Evolutionary conservation across 2,797 vertebrate species (phyloP).

Genomic region (Hafferia zeledoni): DNA sequence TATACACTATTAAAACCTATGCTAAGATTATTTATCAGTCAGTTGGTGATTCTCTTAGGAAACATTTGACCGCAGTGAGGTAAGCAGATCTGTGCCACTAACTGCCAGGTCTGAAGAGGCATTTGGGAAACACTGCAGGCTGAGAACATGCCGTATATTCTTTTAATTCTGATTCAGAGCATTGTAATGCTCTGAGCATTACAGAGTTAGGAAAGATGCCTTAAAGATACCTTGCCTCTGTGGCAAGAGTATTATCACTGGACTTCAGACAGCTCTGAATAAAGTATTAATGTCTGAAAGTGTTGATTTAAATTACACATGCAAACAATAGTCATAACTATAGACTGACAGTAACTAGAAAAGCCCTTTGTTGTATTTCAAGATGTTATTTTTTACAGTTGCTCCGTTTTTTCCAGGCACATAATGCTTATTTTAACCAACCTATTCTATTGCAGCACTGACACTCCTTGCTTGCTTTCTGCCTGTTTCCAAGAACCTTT

Average conservation of each 20-base stretch:
- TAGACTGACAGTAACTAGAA: neutral
- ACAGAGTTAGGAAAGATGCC: neutral
- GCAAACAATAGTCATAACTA: neutral
- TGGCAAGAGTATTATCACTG: neutral
- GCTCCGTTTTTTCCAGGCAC: neutral
- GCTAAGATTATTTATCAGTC: neutral
- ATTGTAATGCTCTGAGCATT: neutral
- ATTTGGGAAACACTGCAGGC: neutral
- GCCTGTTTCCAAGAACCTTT: neutral
- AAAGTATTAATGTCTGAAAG: neutral
- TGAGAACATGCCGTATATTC: accelerated
- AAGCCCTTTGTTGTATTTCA: neutral
- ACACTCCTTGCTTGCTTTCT: neutral
- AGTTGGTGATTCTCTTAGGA: neutral
- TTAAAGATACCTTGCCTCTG: neutral
- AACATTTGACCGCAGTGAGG: neutral
- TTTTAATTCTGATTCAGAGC: neutral
- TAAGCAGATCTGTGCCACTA: neutral
- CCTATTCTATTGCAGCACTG: neutral
- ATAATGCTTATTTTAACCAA: neutral
- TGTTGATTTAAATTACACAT: neutral
- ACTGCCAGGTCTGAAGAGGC: neutral
- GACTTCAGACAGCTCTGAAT: neutral
- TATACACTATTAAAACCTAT: neutral
- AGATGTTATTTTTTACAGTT: neutral